A percentile compares a stretch with the other conserved stretches of the same genome.
Evolutionary conservation across 1,140 invertebrate species (phyloP).

Genomic region (Macrobrachium nipponense): DNA sequence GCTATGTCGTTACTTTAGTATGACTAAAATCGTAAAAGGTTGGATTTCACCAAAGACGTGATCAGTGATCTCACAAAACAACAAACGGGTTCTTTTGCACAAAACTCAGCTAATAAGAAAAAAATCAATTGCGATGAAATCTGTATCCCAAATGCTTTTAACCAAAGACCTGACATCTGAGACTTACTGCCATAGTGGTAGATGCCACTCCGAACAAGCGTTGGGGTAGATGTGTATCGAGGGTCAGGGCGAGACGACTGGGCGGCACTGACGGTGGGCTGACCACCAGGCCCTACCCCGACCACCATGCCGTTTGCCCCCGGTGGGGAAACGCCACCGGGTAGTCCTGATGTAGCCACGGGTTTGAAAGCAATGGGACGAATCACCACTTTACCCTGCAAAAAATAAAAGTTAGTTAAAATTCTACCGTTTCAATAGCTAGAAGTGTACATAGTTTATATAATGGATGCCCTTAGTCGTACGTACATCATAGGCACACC

Average conservation of each 20-base stretch:
- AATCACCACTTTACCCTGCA: slow-evolving; percentile 75
- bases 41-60: no score
- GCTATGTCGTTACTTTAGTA: no score
- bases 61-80: no score
- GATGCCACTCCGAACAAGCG: slow-evolving; percentile 74
- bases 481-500: no score
- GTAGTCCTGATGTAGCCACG: slow-evolving; percentile 67
- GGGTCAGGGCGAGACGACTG: slow-evolving; percentile 50
- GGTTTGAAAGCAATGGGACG: slow-evolving; percentile 83
- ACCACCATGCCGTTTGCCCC: not conserved
- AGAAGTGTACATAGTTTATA: not conserved
- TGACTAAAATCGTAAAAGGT: no score
- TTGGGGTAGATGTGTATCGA: slow-evolving; percentile 77
- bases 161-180: not conserved
- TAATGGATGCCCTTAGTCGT: no score
- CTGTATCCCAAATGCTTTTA: no score
- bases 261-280: not conserved
- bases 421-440: not conserved
- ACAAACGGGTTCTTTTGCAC: no score
- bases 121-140: no score
- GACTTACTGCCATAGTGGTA: slow-evolving; percentile 78
- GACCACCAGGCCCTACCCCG: slow-evolving; percentile 14
- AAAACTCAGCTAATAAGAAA: no score
- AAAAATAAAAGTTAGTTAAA: slow-evolving; percentile 56
- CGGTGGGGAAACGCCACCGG: slow-evolving; percentile 69